Percentiles rank a stretch among this genome's conserved stretches.
phyloP scores from a whole-genome alignment of 2,797 vertebrate species.

The Phyllotis vaccarum region DNA sequence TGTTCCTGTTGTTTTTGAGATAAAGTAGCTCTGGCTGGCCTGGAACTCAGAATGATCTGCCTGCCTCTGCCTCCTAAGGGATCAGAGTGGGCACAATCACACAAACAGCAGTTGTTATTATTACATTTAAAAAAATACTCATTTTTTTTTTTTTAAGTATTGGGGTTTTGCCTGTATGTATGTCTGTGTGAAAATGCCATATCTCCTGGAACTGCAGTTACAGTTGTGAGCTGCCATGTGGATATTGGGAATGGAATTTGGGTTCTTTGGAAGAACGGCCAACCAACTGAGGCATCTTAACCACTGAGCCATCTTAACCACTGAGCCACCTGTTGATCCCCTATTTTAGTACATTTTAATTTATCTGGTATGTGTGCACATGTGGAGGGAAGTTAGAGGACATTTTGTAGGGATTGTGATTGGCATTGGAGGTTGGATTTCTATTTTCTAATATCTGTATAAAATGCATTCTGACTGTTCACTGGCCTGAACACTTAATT shows the following conservation, averaged over 20 bases:
- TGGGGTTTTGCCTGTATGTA: background rate
- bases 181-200: no score
- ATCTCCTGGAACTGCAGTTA: no score
- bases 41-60: background rate
- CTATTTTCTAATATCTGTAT: background rate
- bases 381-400: background rate
- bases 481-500: background rate
- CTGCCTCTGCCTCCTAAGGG: background rate
- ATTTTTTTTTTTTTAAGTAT: background rate
- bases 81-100: background rate
- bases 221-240: background rate
- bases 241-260: background rate
- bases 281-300: background rate
- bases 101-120: background rate
- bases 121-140: background rate
- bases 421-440: background rate
- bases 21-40: background rate
- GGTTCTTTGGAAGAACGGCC: background rate
- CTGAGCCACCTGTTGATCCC: background rate
- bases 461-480: background rate
- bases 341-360: background rate
- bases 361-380: background rate
- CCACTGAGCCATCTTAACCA: background rate
- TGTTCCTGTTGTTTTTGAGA: background rate
- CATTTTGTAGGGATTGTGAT: background rate